These are phyloP conservation scores for Pseudorectes ferrugineus DNA, from an alignment of 2,113 vertebrate species.

Conservation along the genomic window DNA sequence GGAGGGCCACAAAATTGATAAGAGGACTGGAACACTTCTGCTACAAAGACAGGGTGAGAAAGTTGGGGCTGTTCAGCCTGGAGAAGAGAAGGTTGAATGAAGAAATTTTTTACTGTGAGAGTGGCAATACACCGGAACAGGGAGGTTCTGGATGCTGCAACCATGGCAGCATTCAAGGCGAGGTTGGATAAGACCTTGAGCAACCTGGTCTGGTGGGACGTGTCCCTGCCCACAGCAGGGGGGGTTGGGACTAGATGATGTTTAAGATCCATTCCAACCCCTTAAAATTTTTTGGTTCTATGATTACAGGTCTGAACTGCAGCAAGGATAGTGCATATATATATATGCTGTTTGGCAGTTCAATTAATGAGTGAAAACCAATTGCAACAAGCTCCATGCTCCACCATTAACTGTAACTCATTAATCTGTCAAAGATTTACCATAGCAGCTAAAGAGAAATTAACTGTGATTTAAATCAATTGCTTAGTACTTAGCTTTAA, in stretches of 20 bases:
- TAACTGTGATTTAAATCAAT: conserved; percentile 48
- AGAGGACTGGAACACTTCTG: not conserved
- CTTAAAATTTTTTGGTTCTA: too few relatives aligned
- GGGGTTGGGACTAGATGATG: fast-evolving
- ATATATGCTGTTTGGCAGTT: not conserved
- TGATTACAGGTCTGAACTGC: not conserved
- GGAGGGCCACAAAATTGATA: not conserved
- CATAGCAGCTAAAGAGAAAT: not conserved
- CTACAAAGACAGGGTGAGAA: not conserved
- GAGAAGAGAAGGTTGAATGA: not conserved
- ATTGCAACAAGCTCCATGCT: not conserved
- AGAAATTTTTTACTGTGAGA: not conserved
- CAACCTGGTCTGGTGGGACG: not conserved
- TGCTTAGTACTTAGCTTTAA: conserved; percentile 27
- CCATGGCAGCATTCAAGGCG: not conserved
- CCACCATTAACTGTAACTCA: not conserved
- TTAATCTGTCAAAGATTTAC: conserved; percentile 20
- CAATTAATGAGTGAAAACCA: not conserved
- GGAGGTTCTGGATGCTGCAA: not conserved
- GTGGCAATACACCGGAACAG: not conserved
- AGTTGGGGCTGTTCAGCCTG: not conserved
- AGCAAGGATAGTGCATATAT: not conserved
- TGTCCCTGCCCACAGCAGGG: not conserved
- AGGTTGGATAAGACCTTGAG: not conserved
- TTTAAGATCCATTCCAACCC: not conserved